Evolutionary conservation across 2,797 vertebrate species (phyloP).

Genomic region (Poeciliopsis turneri): DNA sequence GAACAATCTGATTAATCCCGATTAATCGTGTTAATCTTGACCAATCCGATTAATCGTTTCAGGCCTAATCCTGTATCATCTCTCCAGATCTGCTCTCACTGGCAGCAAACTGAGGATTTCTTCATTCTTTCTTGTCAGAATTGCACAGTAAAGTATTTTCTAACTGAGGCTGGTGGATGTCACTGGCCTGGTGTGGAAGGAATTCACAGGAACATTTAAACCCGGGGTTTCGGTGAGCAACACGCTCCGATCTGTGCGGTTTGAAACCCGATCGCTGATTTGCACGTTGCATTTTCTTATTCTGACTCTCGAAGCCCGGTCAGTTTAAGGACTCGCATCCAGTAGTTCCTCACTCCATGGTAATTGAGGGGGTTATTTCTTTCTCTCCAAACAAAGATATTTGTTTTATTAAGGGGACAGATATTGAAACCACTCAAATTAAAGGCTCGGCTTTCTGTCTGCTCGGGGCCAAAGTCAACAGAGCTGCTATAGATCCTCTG

Average conservation of each 20-base stretch:
- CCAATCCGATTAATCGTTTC: no score
- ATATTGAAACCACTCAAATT: slow-evolving; percentile 81
- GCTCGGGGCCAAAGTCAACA: slow-evolving; percentile 72
- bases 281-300: slow-evolving; percentile 56
- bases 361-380: slow-evolving; percentile 73
- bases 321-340: slow-evolving; percentile 61
- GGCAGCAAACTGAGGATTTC: slow-evolving; percentile 29
- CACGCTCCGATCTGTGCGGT: slow-evolving; percentile 35
- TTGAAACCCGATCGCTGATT: slow-evolving; percentile 42
- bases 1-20: no score
- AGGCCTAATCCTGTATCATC: neutral
- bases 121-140: neutral
- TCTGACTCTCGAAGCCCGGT: slow-evolving; percentile 71
- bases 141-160: neutral
- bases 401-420: slow-evolving; percentile 84
- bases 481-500: slow-evolving; percentile 64
- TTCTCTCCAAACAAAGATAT: slow-evolving; percentile 82
- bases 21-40: no score
- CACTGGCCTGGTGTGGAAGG: slow-evolving; percentile 16
- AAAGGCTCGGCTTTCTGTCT: slow-evolving; percentile 71
- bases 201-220: slow-evolving; percentile 38
- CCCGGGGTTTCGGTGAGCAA: slow-evolving; percentile 21
- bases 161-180: slow-evolving; percentile 46
- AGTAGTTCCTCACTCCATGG: slow-evolving; percentile 32
- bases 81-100: slow-evolving; percentile 43